Conservation (phyloP, 2,888 invertebrate genomes). For the Mythimna lalbum region DNA sequence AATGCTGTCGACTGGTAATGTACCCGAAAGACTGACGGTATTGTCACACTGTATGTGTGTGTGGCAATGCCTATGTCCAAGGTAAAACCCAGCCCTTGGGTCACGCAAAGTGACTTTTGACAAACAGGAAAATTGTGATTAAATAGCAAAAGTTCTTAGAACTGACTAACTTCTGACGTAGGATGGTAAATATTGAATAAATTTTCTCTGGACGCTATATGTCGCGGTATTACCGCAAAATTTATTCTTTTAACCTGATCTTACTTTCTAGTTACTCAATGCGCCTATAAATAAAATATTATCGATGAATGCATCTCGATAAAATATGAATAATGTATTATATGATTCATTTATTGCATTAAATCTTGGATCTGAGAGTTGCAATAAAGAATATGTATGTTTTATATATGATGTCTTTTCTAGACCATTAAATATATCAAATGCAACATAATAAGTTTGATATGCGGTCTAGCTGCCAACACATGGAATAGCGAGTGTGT, state of each 20-base stretch:
- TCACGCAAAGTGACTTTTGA: too few species aligned
- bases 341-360: conserved; percentile 25
- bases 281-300: conserved; percentile 27
- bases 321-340: conserved; percentile 29
- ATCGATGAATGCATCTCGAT: conserved; percentile 14
- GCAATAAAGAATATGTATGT: conserved; percentile 9
- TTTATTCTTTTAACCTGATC: conserved; percentile 10
- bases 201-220: background rate
- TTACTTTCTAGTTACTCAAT: conserved; percentile 16
- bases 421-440: conserved; percentile 18
- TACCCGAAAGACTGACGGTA: too few species aligned
- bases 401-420: conserved; percentile 8
- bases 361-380: conserved; percentile 7
- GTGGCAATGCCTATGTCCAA: too few species aligned
- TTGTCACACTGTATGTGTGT: too few species aligned
- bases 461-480: conserved; percentile 21
- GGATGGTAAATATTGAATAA: background rate
- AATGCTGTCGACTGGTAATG: too few species aligned
- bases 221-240: background rate
- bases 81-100: too few species aligned
- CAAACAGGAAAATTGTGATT: background rate
- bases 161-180: background rate
- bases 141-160: conserved; percentile 1
- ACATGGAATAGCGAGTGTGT: conserved; percentile 18
- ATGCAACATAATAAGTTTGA: conserved; percentile 21